Evolutionary conservation across 1,140 invertebrate species (phyloP).

Genomic region (Drosophila simulans): DNA sequence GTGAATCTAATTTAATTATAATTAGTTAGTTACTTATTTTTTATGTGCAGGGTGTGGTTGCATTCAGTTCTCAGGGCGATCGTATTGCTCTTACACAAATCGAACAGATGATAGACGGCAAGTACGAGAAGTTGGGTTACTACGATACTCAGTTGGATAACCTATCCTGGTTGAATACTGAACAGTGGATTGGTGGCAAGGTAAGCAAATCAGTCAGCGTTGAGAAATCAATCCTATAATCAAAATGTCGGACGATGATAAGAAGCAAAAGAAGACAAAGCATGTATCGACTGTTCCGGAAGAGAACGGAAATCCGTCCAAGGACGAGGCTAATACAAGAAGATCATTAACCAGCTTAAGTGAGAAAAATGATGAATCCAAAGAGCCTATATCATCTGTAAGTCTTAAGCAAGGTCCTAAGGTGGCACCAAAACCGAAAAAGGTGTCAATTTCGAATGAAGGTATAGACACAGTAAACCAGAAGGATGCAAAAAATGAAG

Average conservation of each 20-base stretch:
- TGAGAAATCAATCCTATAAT: neutral
- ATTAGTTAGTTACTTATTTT: neutral
- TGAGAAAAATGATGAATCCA: neutral
- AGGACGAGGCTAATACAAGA: neutral
- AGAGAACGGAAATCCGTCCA: neutral
- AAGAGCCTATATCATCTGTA: neutral
- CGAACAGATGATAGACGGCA: slow-evolving; percentile 98
- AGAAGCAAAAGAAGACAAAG: neutral
- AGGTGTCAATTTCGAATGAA: neutral
- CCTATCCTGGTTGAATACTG: slow-evolving; percentile 95
- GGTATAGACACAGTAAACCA: neutral
- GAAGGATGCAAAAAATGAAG: neutral
- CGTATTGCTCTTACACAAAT: slow-evolving; percentile 99
- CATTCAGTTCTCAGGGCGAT: slow-evolving; percentile 98
- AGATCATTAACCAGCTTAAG: no score
- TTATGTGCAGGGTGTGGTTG: slow-evolving; percentile 90
- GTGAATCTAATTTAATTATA: neutral
- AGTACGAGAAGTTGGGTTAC: slow-evolving; percentile 97
- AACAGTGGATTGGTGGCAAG: slow-evolving; percentile 93
- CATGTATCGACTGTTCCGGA: neutral
- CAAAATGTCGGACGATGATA: slow-evolving; percentile 32
- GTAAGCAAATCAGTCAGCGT: slow-evolving; percentile 52
- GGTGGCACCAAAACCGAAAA: neutral
- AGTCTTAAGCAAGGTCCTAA: neutral
- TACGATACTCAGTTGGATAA: slow-evolving; percentile 98